Percentiles rank a stretch among this genome's conserved stretches.
These are phyloP conservation scores for Eudyptes chrysolophus DNA, from an alignment of 2,113 vertebrate species.

Conservation along the genomic window DNA sequence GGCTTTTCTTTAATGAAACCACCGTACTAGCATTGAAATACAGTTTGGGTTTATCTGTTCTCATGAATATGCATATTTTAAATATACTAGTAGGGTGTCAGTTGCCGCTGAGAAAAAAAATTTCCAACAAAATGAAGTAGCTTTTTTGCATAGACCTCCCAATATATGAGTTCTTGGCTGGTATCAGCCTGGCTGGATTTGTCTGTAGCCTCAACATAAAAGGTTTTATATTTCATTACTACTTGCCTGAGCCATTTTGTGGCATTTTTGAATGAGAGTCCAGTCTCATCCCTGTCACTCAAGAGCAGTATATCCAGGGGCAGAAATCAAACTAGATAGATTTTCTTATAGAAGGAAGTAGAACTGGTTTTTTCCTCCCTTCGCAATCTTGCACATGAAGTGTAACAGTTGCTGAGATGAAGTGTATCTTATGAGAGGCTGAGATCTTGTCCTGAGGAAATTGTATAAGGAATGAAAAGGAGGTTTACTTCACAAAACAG, in stretches of 20 bases:
- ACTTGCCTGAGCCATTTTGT: neutral
- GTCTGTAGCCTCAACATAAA: neutral
- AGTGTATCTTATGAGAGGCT: neutral
- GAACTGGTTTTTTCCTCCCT: neutral
- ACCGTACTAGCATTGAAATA: fast-evolving
- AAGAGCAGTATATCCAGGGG: neutral
- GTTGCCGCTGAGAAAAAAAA: neutral
- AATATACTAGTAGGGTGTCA: neutral
- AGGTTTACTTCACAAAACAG: constrained; percentile 22
- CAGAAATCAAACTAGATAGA: neutral
- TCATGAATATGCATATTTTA: neutral
- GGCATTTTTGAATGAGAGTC: neutral
- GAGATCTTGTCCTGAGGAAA: constrained; percentile 46
- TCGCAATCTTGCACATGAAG: neutral
- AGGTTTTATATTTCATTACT: neutral
- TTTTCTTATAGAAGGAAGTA: neutral
- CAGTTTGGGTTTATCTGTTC: neutral
- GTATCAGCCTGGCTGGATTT: neutral
- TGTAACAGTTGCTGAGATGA: constrained; percentile 10
- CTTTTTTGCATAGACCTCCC: neutral
- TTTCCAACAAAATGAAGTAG: neutral
- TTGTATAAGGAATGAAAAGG: neutral
- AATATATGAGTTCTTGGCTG: neutral
- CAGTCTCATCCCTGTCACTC: neutral
- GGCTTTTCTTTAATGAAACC: neutral